These are phyloP conservation scores for Drosophila arizonae DNA, from an alignment of 1,140 invertebrate genomes.

Conservation along the genomic window DNA sequence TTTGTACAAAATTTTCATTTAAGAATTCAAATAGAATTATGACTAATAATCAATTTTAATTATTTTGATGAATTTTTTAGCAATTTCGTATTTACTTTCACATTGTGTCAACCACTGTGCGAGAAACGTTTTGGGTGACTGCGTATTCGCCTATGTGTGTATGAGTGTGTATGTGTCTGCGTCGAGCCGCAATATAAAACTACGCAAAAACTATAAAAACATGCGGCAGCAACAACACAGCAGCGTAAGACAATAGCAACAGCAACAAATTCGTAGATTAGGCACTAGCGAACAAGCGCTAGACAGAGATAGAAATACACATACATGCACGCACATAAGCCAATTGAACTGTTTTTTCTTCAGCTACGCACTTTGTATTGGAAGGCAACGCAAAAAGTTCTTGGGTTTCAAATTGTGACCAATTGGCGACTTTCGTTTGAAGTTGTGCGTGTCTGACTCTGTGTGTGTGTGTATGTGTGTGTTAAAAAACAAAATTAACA, in stretches of 20 bases:
- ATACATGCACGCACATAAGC: constrained; percentile 23
- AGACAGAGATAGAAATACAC: background rate
- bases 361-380: constrained; percentile 61
- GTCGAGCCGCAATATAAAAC: constrained; percentile 43
- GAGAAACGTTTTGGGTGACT: constrained; percentile 23
- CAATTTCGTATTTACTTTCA: background rate
- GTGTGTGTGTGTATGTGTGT: constrained; percentile 2
- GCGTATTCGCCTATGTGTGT: constrained; percentile 11
- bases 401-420: constrained; percentile 27
- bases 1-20: too few species aligned
- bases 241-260: constrained; percentile 49
- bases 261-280: constrained; percentile 60
- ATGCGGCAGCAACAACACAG: constrained; percentile 35
- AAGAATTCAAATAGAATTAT: too few species aligned
- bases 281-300: constrained; percentile 43
- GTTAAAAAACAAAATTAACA: constrained; percentile 63
- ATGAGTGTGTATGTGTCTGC: constrained; percentile 15
- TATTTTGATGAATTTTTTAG: too few species aligned
- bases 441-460: constrained; percentile 1
- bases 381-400: constrained; percentile 39
- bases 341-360: constrained; percentile 48
- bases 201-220: constrained; percentile 69
- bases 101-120: background rate
- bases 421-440: constrained; percentile 69
- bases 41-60: too few species aligned